These are phyloP conservation scores for Eptesicus fuscus DNA, from an alignment of 2,113 vertebrate genomes.

Conservation along the genomic window DNA sequence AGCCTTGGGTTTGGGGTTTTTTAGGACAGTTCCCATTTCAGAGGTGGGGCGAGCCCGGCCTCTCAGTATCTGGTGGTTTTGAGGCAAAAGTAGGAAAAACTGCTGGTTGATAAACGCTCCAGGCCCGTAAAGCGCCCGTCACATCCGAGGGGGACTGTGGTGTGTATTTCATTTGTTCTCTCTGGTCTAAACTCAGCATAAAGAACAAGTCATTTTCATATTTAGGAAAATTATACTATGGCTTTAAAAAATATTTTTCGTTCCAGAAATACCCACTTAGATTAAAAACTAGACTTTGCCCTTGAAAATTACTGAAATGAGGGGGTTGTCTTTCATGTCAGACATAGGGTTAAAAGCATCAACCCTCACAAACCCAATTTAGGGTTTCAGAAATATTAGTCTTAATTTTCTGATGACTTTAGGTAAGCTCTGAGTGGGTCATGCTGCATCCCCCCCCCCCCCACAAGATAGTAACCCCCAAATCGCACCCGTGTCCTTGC, in stretches of 20 bases:
- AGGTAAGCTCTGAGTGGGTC: background rate
- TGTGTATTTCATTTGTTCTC: background rate
- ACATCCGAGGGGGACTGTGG: background rate
- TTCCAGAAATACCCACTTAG: background rate
- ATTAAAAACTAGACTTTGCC: background rate
- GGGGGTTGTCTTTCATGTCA: background rate
- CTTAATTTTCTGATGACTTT: background rate
- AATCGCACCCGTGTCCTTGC: background rate
- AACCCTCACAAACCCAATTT: fast-evolving
- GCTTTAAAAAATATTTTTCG: background rate
- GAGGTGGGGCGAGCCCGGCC: background rate
- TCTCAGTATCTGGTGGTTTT: background rate
- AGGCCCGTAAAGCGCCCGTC: background rate
- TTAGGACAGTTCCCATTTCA: background rate
- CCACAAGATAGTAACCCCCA: fast-evolving
- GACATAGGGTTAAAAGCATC: background rate
- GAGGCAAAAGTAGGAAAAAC: background rate
- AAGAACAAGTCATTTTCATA: background rate
- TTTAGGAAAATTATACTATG: background rate
- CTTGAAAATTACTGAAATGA: background rate
- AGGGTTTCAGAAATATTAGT: background rate
- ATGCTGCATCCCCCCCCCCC: background rate
- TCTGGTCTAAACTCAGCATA: background rate
- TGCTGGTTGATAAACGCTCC: background rate
- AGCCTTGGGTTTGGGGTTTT: background rate